Base-by-base conservation (phyloP, 2,113 vertebrate genomes). In the Porphyrio hochstetteri region DNA sequence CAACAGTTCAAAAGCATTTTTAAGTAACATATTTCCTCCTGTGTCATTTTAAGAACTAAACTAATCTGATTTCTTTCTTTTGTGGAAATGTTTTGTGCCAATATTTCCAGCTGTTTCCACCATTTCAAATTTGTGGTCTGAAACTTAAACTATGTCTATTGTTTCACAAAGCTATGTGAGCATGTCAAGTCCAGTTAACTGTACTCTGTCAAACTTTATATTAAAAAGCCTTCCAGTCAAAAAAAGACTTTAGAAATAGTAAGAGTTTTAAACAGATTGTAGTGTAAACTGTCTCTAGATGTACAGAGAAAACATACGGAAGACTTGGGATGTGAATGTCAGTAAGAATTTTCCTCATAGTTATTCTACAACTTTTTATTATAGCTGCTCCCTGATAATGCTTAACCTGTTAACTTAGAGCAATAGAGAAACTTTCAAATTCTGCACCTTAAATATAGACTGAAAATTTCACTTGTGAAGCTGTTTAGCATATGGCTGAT, bases 121-220 rank as follows among this genome's bases (percentile, higher is more conserved):
- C 13, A 63, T 94, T 90, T 95, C 23, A 27, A 52, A 83, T 92
- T 71, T 90, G 90, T 94, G 90, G 74, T 94, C 71, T 91, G 85
- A 92, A 90, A 72, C 87, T 95, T 87, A 80, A 94, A 90, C 85
- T 90, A 16, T 89, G 70, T 82, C 92, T 82, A 59, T 88, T 96
- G 85, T 95, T 95, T 93, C 68, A 82, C 64, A 80, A 72, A 93
- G 48, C 57, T 84, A 13, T 79, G 79, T 67, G 75, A 85, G 35
- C 67, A 52, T 56, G 63, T 91, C 70, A 79, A 90, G 75, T 88
- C 82, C 19, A 44, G 25, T 90, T 90, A 94, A 83, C 87, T 93
- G 67, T 70, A 55, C 36, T 52, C 25, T 74, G 55, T 90, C 78
- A 90, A 69, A 69, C 50, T 78, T 82, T 25, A 46, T 35, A 33